Evolutionary conservation across 2,113 vertebrate genomes (phyloP), one percentile per base, ranked within the genome.

Genomic region (Sardina pilchardus): DNA sequence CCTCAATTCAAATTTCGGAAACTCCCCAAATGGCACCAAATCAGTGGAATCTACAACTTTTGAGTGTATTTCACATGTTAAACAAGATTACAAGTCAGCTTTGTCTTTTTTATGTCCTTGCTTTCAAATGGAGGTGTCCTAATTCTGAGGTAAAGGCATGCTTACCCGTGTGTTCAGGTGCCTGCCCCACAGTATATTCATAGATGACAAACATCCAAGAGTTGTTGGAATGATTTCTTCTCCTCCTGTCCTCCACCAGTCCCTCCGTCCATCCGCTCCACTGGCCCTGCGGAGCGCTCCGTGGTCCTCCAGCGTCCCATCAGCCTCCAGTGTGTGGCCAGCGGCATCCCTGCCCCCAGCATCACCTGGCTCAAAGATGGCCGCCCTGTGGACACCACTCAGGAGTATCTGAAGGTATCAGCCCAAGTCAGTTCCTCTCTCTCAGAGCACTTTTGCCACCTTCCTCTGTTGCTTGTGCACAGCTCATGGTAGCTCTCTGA

Each of bases 291-390:
- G 0, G 97, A 98, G 85, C 95, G 93, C 85, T 93, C 96, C 0
- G 96, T 99, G 84, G 94, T 98, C 85, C 95, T 97, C 7, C 85
- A 96, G 83, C 96, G 96, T 87, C 50, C 96, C 6, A 82, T 96
- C 67, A 95, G 87, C 0, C 88, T 99, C 82, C 97, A 98, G 89
- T 99, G 98, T 78, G 90, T 97, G 83, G 96, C 97, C 82, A 97
- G 90, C 81, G 98, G 98, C 36, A 94, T 97, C 88, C 98, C 98
- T n/a, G 91, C 93, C 81, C 97, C 98, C 30, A 95, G 95, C 83
- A 96, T 99, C 39, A 99, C 97, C 0, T 99, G 98, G 98, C 92
- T 99, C 43, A 99, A 98, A 94, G 96, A 98, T 86, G 96, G 96
- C 7, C 95, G 95, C 16, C 98, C 98, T 84, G 95, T 99, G 21